phyloP scores from a whole-genome alignment of 2,113 vertebrate species.

The Thryonomys swinderianus region DNA sequence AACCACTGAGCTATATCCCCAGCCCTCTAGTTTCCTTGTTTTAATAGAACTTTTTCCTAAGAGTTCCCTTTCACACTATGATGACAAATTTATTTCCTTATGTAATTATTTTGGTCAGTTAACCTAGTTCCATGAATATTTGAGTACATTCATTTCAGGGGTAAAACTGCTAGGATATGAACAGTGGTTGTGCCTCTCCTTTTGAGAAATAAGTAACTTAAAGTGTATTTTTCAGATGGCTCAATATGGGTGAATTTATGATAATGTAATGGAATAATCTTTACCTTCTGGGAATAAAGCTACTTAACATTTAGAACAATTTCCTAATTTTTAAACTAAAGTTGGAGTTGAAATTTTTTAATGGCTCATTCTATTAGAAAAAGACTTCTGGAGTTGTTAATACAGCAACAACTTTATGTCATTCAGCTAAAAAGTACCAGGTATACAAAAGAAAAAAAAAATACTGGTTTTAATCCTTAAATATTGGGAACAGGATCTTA shows the following conservation, averaged over 20 bases:
- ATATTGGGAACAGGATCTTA: not conserved
- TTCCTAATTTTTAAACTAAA: constrained; percentile 57
- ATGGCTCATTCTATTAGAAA: not conserved
- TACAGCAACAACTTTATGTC: constrained; percentile 24
- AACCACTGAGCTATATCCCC: too few species aligned
- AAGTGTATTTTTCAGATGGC: not conserved
- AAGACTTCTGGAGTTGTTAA: not conserved
- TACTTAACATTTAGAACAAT: not conserved
- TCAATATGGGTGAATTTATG: constrained; percentile 18
- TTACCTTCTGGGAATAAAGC: constrained; percentile 9
- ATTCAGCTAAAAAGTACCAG: constrained; percentile 15
- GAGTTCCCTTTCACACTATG: not conserved
- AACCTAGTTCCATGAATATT: not conserved
- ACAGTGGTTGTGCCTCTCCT: constrained; percentile 5
- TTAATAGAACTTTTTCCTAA: not conserved
- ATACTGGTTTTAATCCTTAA: not conserved
- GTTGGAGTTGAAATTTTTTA: not conserved
- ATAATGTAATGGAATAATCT: not conserved
- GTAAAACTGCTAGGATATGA: not conserved
- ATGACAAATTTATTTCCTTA: not conserved
- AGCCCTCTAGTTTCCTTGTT: constrained; percentile 24
- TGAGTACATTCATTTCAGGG: not conserved
- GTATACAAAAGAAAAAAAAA: constrained; percentile 21
- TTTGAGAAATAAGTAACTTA: constrained; percentile 53
- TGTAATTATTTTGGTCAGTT: not conserved